Evolutionary conservation across 2,888 invertebrate genomes (phyloP), one percentile per base, ranked within the genome.

Genomic region (Drosophila cognata): DNA sequence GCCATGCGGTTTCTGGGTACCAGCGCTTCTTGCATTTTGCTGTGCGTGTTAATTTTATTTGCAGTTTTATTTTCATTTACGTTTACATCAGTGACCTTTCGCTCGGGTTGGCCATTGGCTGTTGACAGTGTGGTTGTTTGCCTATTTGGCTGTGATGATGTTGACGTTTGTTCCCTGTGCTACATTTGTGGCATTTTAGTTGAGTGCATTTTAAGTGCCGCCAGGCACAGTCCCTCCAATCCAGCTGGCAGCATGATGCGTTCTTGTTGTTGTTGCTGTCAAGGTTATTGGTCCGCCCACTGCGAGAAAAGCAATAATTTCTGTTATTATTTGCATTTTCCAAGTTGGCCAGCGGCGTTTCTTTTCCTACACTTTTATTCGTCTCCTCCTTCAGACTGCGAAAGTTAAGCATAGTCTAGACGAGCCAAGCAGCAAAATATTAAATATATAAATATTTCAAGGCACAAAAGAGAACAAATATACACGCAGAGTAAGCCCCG

Each of bases 171-270:
- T 69, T 81, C 71, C 50, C 60, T 48, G 38, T 57, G 59, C 63
- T 38, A 72, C 79, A 82, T 79, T 78, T 80, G 82, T 82, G 80
- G 82, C 82, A 80, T 81, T 81, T 80, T 82, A 82, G 80, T 75
- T 81, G 80, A 81, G 82, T 81, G 80, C 80, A 79, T 82, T 81
- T 82, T 81, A 81, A 81, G 80, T 81, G 80, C 80, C 67, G 52
- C 62, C 74, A 57, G 80, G 41, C 59, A 35, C 58, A 48, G 51
- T n/a, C 50, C 61, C 21, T 13, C n/a, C 7, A 3, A 3, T 33
- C 2, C 4, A 35, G n/a, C 11, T 60, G 5, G 21, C 38, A 10
- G 11, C 18, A 18, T 16, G 16, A 41, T 18, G 4, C 33, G 36
- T 46, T 57, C 21, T 21, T 38, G 28, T 33, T 64, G n/a, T 25